Conservation (phyloP, 23 tunicate species). For the Aplidium turbinatum region DNA sequence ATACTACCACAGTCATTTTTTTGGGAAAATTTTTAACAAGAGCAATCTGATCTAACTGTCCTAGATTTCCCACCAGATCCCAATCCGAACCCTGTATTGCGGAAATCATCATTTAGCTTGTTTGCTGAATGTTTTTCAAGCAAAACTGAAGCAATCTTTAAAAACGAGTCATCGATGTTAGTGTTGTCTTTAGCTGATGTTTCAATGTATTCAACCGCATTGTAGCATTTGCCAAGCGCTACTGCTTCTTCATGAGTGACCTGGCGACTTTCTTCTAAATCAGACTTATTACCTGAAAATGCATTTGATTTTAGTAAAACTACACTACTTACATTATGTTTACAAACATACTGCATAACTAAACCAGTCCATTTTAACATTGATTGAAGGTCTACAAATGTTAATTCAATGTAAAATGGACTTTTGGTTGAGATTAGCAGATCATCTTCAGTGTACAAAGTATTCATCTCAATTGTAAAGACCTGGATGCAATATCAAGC, state of each 20-base stretch:
- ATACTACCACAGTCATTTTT: no score
- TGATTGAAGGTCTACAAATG: no score
- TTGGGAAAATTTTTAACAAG: no score
- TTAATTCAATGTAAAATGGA: no score
- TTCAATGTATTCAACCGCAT: constrained; percentile 62
- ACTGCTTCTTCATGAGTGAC: constrained; percentile 40
- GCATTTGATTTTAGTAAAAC: no score
- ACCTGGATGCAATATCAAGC: no score
- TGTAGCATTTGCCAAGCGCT: constrained; percentile 21
- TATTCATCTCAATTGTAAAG: no score
- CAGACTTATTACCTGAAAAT: constrained; percentile 74
- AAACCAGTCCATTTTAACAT: no score
- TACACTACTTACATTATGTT: no score
- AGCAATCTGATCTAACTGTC: constrained; percentile 13
- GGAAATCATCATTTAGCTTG: constrained; percentile 9
- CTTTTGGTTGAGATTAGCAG: no score
- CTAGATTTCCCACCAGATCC: constrained; percentile 1
- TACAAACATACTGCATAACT: no score
- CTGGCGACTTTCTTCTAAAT: constrained; percentile 38
- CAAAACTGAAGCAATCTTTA: constrained; percentile 47
- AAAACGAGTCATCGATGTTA: constrained; percentile 60
- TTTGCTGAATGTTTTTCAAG: constrained; percentile 31
- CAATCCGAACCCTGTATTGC: constrained; percentile 20
- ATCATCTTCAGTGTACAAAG: no score
- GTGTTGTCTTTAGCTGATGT: constrained; percentile 90